Percentiles rank a stretch among this genome's conserved stretches.
phyloP scores from a whole-genome alignment of 2,797 vertebrate genomes.

The Myoxocephalus aenaeus region DNA sequence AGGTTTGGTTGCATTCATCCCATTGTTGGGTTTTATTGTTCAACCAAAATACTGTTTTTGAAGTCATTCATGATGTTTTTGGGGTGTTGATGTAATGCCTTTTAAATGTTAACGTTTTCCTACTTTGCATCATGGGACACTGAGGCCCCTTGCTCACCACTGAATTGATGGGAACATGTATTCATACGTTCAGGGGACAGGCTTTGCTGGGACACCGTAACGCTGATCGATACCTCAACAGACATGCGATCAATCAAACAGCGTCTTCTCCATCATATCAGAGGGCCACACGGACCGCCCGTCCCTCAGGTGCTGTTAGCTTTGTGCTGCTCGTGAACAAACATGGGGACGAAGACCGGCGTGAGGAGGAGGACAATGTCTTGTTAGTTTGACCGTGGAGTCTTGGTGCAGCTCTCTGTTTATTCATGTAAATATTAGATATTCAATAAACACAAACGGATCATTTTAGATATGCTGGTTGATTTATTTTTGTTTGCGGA shows the following conservation, averaged over 20 bases:
- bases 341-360: neutral
- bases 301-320: neutral
- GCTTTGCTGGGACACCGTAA: neutral
- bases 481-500: neutral
- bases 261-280: slow-evolving; percentile 1
- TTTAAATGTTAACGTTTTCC: neutral
- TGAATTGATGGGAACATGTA: neutral
- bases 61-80: neutral
- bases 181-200: neutral
- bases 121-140: neutral
- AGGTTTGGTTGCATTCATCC: neutral
- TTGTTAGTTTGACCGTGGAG: neutral
- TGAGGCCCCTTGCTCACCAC: neutral
- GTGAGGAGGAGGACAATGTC: neutral
- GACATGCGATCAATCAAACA: neutral
- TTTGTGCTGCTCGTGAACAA: neutral
- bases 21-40: neutral
- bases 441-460: slow-evolving; percentile 21
- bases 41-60: neutral
- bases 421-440: slow-evolving; percentile 38
- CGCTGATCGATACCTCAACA: neutral
- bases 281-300: slow-evolving; percentile 1
- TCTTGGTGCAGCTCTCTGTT: slow-evolving; percentile 12
- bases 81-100: neutral
- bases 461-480: neutral